phyloP scores from a whole-genome alignment of 2,888 invertebrate genomes.

The Alsophila aescularia region DNA sequence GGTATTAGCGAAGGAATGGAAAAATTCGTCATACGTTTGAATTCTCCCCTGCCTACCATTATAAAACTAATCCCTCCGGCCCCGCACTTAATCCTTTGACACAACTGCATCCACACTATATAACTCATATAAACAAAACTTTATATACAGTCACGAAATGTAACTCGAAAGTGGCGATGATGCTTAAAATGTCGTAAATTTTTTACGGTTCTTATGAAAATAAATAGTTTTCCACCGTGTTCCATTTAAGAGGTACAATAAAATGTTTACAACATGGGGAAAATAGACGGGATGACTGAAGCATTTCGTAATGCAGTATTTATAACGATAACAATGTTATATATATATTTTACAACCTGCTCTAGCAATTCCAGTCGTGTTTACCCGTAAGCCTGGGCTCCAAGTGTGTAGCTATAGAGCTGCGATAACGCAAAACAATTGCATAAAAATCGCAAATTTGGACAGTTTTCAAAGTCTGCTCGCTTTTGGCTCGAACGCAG shows the following conservation, averaged over 20 bases:
- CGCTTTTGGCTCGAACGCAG: too few relatives aligned
- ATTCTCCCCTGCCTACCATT: neutral
- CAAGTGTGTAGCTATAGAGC: too few relatives aligned
- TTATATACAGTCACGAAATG: slow-evolving; percentile 38
- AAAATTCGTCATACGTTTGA: neutral
- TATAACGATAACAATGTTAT: slow-evolving; percentile 18
- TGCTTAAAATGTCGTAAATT: slow-evolving; percentile 78
- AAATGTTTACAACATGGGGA: slow-evolving; percentile 69
- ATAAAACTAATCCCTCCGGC: neutral
- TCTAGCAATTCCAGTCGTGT: too few relatives aligned
- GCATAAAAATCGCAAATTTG: too few relatives aligned
- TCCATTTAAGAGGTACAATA: slow-evolving; percentile 72
- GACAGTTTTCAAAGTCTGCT: too few relatives aligned
- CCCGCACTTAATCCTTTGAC: neutral
- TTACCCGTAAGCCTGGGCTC: too few relatives aligned
- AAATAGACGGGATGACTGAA: slow-evolving; percentile 59
- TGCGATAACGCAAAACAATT: too few relatives aligned
- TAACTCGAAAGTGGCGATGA: slow-evolving; percentile 62
- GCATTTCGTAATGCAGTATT: slow-evolving; percentile 45
- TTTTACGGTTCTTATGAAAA: slow-evolving; percentile 74
- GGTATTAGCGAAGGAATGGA: too few relatives aligned
- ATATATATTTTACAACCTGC: too few relatives aligned
- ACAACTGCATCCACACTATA: neutral
- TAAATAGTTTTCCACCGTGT: slow-evolving; percentile 75
- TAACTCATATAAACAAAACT: slow-evolving; percentile 26